Percentiles rank a stretch among this genome's conserved stretches.
phyloP scores from a whole-genome alignment of 1,140 invertebrate species.

The Drosophila serrata region DNA sequence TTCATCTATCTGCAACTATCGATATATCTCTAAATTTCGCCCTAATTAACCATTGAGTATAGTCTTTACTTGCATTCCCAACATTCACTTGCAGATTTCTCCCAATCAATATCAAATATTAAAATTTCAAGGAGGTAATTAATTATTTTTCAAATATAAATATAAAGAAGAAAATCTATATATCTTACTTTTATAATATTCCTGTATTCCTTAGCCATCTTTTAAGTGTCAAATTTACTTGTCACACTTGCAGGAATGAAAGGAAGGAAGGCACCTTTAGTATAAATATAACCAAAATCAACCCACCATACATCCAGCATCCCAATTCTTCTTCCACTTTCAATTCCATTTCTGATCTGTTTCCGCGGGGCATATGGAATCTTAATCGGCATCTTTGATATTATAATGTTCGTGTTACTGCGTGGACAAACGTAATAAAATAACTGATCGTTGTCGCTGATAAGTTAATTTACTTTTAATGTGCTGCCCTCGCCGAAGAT shows the following conservation, averaged over 20 bases:
- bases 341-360: conserved; percentile 18
- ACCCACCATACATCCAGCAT: conserved; percentile 3
- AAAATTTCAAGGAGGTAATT: too few species aligned
- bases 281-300: background rate
- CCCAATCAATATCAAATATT: background rate
- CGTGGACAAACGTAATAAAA: conserved; percentile 85
- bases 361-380: conserved; percentile 50
- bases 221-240: background rate
- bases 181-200: background rate
- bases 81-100: conserved; percentile 7
- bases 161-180: background rate
- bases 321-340: background rate
- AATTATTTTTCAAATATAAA: too few species aligned
- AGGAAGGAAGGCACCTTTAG: background rate
- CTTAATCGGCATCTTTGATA: conserved; percentile 85
- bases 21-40: conserved; percentile 23
- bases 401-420: conserved; percentile 85
- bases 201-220: background rate
- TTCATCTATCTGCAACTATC: conserved; percentile 34
- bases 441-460: conserved; percentile 85
- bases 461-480: conserved; percentile 85
- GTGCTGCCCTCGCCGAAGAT: conserved; percentile 67
- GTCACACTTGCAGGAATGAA: background rate
- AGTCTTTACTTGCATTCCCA: conserved; percentile 56
- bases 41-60: conserved; percentile 62